Conservation (phyloP, 2,797 vertebrate species). For the Clarias fuscus region DNA sequence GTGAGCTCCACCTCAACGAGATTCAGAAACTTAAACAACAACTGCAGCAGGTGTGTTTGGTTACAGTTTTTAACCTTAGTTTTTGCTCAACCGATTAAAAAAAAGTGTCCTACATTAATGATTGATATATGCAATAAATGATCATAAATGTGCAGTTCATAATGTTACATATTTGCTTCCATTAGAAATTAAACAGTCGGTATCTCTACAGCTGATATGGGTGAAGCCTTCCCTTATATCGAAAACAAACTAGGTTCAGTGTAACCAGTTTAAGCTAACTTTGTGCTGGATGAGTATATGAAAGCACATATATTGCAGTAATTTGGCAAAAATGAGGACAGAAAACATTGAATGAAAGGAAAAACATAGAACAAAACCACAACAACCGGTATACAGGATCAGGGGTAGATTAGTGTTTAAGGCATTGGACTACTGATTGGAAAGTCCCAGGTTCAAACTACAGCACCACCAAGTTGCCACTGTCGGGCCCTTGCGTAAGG, state of each 20-base stretch:
- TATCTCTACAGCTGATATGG: neutral
- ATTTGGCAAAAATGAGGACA: neutral
- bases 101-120: neutral
- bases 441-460: too few relatives aligned
- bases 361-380: too few relatives aligned
- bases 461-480: too few relatives aligned
- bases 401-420: too few relatives aligned
- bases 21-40: conserved; percentile 95
- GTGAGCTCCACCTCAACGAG: conserved; percentile 93
- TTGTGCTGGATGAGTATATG: neutral
- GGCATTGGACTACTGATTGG: too few relatives aligned
- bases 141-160: neutral
- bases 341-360: too few relatives aligned
- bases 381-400: too few relatives aligned
- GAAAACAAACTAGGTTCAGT: neutral
- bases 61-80: neutral
- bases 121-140: neutral
- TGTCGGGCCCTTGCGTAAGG: too few relatives aligned
- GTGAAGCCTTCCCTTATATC: neutral
- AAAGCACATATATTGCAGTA: neutral
- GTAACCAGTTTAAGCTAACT: neutral
- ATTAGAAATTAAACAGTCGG: neutral
- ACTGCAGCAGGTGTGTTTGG: conserved; percentile 81
- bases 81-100: neutral
- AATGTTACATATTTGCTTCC: neutral